These are phyloP conservation scores for Epistrophe eligans DNA, from an alignment of 2,888 invertebrate species.

Conservation along the genomic window DNA sequence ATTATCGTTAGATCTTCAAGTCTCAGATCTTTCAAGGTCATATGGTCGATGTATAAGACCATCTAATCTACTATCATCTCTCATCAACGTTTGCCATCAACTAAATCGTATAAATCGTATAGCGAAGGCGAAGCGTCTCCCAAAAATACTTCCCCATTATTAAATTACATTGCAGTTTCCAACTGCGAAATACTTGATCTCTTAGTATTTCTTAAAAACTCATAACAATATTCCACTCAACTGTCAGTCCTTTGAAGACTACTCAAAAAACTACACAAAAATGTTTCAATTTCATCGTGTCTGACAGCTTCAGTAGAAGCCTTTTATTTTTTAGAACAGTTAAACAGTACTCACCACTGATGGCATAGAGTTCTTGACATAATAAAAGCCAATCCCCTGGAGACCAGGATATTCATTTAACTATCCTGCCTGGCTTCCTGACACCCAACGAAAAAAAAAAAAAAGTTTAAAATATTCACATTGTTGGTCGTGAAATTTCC, in stretches of 20 bases:
- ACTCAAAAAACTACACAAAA: background rate
- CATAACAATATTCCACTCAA: background rate
- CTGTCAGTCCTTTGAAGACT: background rate
- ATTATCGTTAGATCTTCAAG: no score
- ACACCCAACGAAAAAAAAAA: background rate
- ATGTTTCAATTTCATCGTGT: background rate
- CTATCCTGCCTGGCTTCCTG: background rate
- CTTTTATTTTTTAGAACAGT: background rate
- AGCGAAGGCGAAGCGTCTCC: no score
- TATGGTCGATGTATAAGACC: no score
- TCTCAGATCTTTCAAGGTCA: no score
- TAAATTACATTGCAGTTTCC: no score
- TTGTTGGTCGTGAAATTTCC: conserved; percentile 16
- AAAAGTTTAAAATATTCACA: background rate
- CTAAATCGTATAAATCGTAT: no score
- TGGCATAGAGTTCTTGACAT: background rate
- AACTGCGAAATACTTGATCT: no score
- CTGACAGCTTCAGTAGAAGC: background rate
- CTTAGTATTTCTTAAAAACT: background rate
- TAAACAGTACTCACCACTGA: background rate
- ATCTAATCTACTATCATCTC: no score
- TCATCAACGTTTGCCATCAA: no score
- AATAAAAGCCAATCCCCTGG: conserved; percentile 2
- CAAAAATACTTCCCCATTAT: no score
- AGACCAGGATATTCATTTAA: conserved; percentile 15